phyloP scores from a whole-genome alignment of 2,113 vertebrate genomes.

The Neotragus moschatus region DNA sequence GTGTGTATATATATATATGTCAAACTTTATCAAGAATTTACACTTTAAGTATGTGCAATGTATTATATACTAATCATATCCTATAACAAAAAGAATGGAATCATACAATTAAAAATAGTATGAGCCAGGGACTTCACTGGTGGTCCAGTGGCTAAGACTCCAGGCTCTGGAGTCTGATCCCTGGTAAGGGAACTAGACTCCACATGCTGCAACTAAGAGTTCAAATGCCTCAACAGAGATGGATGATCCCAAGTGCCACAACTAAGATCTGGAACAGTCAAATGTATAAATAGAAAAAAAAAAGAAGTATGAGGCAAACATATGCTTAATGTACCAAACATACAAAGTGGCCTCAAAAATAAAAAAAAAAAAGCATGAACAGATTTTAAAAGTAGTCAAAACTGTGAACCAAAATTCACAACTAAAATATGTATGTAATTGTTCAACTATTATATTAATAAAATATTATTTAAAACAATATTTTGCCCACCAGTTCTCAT shows the following conservation, averaged over 20 bases:
- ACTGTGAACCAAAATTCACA: not conserved
- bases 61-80: not conserved
- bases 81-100: not conserved
- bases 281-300: not conserved
- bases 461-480: not conserved
- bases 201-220: not conserved
- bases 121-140: not conserved
- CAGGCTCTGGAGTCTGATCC: not conserved
- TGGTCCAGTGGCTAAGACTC: not conserved
- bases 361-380: not conserved
- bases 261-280: not conserved
- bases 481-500: not conserved
- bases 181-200: not conserved
- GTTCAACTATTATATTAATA: not conserved
- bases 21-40: not conserved
- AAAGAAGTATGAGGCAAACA: not conserved
- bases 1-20: not conserved
- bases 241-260: not conserved
- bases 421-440: not conserved
- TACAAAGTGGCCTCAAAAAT: not conserved
- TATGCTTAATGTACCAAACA: not conserved
- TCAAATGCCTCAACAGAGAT: not conserved
- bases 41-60: not conserved
- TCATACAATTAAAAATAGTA: not conserved
- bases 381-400: not conserved